Evolutionary conservation across 2,888 invertebrate genomes (phyloP).

Genomic region (Zootermopsis nevadensis): DNA sequence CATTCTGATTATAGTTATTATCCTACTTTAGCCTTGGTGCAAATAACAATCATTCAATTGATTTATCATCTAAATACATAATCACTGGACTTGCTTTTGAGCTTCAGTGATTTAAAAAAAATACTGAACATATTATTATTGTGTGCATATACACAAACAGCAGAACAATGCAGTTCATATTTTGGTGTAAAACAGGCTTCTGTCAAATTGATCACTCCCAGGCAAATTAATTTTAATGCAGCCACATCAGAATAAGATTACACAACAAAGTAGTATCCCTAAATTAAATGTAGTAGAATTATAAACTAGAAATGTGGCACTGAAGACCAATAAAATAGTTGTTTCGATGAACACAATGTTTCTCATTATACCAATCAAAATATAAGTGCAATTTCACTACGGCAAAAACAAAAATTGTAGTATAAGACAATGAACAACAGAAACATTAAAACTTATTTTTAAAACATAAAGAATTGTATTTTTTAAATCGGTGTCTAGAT

Average conservation of each 20-base stretch:
- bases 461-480: neutral
- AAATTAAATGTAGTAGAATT: neutral
- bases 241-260: constrained; percentile 15
- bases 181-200: constrained; percentile 18
- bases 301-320: neutral
- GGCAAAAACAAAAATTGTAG: neutral
- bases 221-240: constrained; percentile 34
- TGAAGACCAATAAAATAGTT: neutral
- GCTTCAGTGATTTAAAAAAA: constrained; percentile 39
- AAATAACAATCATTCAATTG: constrained; percentile 20
- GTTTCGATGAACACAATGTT: neutral
- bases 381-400: neutral
- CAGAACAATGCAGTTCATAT: constrained; percentile 13
- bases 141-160: neutral
- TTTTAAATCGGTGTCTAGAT: neutral
- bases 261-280: neutral
- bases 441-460: neutral
- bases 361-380: neutral
- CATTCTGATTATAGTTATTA: constrained; percentile 30
- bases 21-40: constrained; percentile 32
- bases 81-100: constrained; percentile 8
- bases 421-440: neutral
- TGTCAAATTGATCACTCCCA: constrained; percentile 21
- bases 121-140: neutral
- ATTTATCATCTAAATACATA: neutral